Evolutionary conservation across 2,113 vertebrate genomes (phyloP), one percentile per base, ranked within the genome.

Genomic region (Hypocryptadius cinnamomeus): DNA sequence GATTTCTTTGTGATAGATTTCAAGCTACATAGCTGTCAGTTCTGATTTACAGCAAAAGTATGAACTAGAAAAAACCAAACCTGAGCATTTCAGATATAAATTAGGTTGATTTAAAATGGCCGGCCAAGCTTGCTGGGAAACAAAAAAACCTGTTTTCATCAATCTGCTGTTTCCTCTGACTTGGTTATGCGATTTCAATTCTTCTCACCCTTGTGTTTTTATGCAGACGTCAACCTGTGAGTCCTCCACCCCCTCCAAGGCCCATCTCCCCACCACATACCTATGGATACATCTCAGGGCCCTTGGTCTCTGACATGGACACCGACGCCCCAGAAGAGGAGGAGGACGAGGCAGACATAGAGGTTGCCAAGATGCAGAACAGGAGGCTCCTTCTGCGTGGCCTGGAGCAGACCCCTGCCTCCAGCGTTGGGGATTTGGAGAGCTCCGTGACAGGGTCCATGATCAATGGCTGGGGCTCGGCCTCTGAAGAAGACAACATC

Each of bases 391-490:
- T 99, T 63, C 92, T 99, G 74, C 98, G 99, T 28, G 99, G 99
- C 77, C 98, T 99, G 6, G 99, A 99, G 96, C 99, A 99, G 97
- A 99, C 99, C 1, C 99, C 99, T 3, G 99, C 99, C 17, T 99
- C 99, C 90, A 99, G 99, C 40, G 98, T 99, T 10, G 99, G 99
- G 13, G 99, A 99, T 97, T 96, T 99, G 84, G 99, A 99, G 97
- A 99, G 99, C 96, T 99, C 99, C 1, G 99, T 99, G 71, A 99
- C 99, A 0, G 99, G 99, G n/a, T 99, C 99, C 92, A 99, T 99
- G 99, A 99, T 99, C 97, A 99, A 99, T 22, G 99, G 99, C 90
- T 99, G 99, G 99, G 99, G 99, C 60, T 99, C 99, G 2, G 99
- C 99, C 53, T 99, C 99, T 0, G 99, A 99, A 85, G 99, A 99